These are phyloP conservation scores for Halichoeres trimaculatus DNA, from an alignment of 2,113 vertebrate species.

Conservation along the genomic window DNA sequence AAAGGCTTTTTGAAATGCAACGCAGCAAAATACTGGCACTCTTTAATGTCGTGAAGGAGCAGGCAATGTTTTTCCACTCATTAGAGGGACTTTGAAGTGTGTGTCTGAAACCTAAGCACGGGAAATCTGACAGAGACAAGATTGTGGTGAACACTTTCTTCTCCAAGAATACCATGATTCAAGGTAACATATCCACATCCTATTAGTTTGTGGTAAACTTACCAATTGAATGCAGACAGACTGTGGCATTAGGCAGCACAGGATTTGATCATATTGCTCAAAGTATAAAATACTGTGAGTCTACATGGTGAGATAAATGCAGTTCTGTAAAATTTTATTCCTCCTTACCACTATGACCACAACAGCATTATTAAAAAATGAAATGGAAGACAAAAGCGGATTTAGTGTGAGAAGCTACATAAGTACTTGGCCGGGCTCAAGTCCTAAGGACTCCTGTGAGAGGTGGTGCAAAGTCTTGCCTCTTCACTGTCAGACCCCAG, in stretches of 20 bases:
- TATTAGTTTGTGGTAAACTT: constrained; percentile 67
- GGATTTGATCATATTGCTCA: constrained; percentile 56
- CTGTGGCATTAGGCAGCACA: constrained; percentile 54
- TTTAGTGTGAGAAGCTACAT: constrained; percentile 44
- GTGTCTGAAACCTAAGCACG: constrained; percentile 77
- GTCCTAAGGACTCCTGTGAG: constrained; percentile 54
- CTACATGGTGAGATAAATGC: constrained; percentile 58
- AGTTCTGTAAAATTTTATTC: constrained; percentile 61
- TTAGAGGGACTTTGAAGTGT: constrained; percentile 80
- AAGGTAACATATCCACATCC: constrained; percentile 79
- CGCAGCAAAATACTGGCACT: constrained; percentile 58
- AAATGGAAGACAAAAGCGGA: constrained; percentile 15
- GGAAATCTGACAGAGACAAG: constrained; percentile 78
- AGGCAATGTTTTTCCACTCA: constrained; percentile 79
- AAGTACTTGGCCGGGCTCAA: constrained; percentile 49
- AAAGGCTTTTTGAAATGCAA: constrained; percentile 72
- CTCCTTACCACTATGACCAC: constrained; percentile 44
- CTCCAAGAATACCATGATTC: constrained; percentile 69
- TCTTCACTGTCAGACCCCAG: constrained; percentile 67
- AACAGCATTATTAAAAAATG: constrained; percentile 53
- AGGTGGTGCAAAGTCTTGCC: constrained; percentile 52
- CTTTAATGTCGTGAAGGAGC: constrained; percentile 78
- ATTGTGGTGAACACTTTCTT: constrained; percentile 66
- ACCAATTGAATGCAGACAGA: constrained; percentile 63
- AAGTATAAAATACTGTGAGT: constrained; percentile 52